phyloP scores from a whole-genome alignment of 2,888 invertebrate genomes.

The Griposia aprilina region DNA sequence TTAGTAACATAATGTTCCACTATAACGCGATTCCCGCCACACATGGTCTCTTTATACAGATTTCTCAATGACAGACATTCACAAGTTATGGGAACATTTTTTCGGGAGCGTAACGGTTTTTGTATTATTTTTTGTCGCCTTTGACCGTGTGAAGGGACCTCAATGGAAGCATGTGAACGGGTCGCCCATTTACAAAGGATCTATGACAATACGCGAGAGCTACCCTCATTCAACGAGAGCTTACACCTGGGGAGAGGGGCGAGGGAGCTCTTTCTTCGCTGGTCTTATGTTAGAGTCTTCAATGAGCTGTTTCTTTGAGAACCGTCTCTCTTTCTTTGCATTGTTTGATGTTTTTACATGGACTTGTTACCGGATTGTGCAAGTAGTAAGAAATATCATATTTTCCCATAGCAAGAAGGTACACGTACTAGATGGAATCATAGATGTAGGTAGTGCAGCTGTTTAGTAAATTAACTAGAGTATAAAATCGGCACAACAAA shows the following conservation, averaged over 20 bases:
- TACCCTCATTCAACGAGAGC: slow-evolving; percentile 55
- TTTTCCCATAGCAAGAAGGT: slow-evolving; percentile 22
- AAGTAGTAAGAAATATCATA: slow-evolving; percentile 61
- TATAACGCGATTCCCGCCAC: slow-evolving; percentile 60
- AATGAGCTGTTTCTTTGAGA: slow-evolving; percentile 87
- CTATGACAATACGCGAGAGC: slow-evolving; percentile 69
- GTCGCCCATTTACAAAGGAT: slow-evolving; percentile 75
- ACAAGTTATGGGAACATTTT: slow-evolving; percentile 88
- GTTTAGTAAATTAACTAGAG: not conserved
- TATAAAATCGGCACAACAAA: slow-evolving; percentile 10
- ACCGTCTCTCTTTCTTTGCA: slow-evolving; percentile 78
- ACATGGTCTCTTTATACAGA: slow-evolving; percentile 71
- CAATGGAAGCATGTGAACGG: slow-evolving; percentile 87
- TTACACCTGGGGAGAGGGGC: slow-evolving; percentile 62
- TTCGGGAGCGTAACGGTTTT: slow-evolving; percentile 89
- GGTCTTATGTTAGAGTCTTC: slow-evolving; percentile 79
- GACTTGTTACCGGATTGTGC: slow-evolving; percentile 73
- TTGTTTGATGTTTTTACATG: slow-evolving; percentile 86
- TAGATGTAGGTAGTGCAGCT: not conserved
- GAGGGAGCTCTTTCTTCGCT: slow-evolving; percentile 73
- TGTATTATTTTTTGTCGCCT: slow-evolving; percentile 89
- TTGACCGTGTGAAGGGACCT: slow-evolving; percentile 89
- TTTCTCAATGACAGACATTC: slow-evolving; percentile 88
- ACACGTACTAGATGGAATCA: too few relatives aligned
- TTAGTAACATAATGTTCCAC: slow-evolving; percentile 44